Base-by-base conservation (phyloP, 2,797 vertebrate genomes). In the Gephyroberyx darwinii region DNA sequence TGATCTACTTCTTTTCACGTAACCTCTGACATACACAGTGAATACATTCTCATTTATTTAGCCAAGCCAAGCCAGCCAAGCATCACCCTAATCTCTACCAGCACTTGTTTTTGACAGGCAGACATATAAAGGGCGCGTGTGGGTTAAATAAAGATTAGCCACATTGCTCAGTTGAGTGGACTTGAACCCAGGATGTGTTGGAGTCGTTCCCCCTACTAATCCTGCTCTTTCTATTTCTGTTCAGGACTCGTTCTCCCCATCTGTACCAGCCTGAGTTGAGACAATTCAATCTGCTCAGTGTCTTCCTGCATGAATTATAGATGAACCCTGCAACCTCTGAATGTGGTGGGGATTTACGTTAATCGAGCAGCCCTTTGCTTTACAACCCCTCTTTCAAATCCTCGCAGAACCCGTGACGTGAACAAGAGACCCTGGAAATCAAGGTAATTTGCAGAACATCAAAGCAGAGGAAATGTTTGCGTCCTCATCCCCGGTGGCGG, bases 201-300 rank as follows among this genome's bases (percentile, higher is more conserved):
- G 48, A 31, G 58, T 41, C 1, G 37, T 14, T 71, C 4, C 0
- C n/a, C 6, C 47, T 30, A 14, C 72, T 85, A 84, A 82, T 83
- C 77, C 76, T 10, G 53, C 22, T 67, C 35, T 62, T 37, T 74
- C 47, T 71, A 55, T 75, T 77, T 69, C 58, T 55, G 63, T 60
- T 73, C 65, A 41, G 81, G 58, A 72, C 71, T 9, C 59, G 59
- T 73, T 73, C 62, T 55, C 65, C 70, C 65, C 66, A n/a, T 81
- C 75, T 65, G 71, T 43, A 71, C 50, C 73, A 47, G 78, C 48
- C 63, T 1, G 60, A 73, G 64, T 82, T 84, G 80, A 79, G 85
- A 88, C 85, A 84, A 75, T 81, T 88, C 87, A 89, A 88, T 86
- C 83, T 83, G 86, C 75, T 84, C 72, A 37, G 69, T 47, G 53